Base-by-base conservation (phyloP, 1,140 invertebrate genomes). In the Drosophila nebulosa region DNA sequence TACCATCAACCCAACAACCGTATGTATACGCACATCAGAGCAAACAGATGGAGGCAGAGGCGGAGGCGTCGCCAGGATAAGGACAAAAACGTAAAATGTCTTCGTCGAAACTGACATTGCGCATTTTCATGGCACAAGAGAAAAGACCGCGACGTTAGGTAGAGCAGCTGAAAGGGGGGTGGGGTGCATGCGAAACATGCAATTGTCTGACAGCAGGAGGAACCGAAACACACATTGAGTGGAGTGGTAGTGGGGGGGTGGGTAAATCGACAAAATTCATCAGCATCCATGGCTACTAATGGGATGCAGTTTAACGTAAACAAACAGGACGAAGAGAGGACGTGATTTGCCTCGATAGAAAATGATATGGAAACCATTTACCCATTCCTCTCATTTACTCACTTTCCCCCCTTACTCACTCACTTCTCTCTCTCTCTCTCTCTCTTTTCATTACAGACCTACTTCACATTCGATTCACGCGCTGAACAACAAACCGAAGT, bases 401-500 rank as follows among this genome's bases (percentile, higher is more conserved):
- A 63, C 30, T 36, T n/a, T n/a, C n/a, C n/a, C n/a, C n/a, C n/a
- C n/a, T n/a, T n/a, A n/a, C n/a, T n/a, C n/a, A 57, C 16, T 27
- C n/a, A 18, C 76, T 46, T 51, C 21, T 55, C 12, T 65, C 27
- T 66, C 35, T 72, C 53, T 69, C 56, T 14, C 62, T 52, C 16
- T 39, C 5, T 35, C 24, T 55, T 39, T 16, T 61, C 26, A n/a
- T 77, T 76, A 26, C 84, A 91, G 91, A 94, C 93, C 57, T 94
- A 94, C 76, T 94, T 94, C 80, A 93, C 93, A 76, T 94, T 94
- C 79, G 93, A 94, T 90, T 94, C 93, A 60, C 93, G 96, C 68
- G 96, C 96, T 1, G 97, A 98, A 90, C 96, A 97, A 84, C 96
- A 97, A 92, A 96, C 96, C 76, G 97, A 97, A 90, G 96, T 97